phyloP scores from a whole-genome alignment of 2,888 invertebrate species.

The Parochlus steinenii region DNA sequence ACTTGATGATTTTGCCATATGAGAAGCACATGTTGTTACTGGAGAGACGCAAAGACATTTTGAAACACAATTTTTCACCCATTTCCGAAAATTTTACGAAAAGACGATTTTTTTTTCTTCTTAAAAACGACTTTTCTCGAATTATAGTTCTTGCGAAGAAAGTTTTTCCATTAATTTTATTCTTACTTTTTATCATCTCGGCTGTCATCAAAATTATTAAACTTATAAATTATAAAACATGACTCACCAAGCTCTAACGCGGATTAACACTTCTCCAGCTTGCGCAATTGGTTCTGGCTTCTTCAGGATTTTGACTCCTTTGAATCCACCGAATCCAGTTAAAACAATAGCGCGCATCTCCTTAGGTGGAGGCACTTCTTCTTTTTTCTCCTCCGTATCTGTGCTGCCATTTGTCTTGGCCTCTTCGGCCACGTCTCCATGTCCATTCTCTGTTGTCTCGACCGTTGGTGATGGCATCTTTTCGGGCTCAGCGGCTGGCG shows the following conservation, averaged over 20 bases:
- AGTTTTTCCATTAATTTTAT: too few species aligned
- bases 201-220: too few species aligned
- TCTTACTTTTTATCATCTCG: too few species aligned
- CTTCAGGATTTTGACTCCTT: conserved; percentile 67
- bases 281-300: conserved; percentile 55
- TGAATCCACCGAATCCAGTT: conserved; percentile 71
- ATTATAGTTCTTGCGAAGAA: too few species aligned
- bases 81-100: neutral
- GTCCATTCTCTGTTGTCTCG: conserved; percentile 25
- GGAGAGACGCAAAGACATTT: neutral
- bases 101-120: too few species aligned
- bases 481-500: conserved; percentile 33
- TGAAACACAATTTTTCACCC: neutral
- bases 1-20: too few species aligned
- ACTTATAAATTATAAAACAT: conserved; percentile 6
- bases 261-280: conserved; percentile 63
- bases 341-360: conserved; percentile 75
- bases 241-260: conserved; percentile 76
- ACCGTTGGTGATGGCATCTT: conserved; percentile 23
- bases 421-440: conserved; percentile 34
- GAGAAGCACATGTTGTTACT: too few species aligned
- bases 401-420: conserved; percentile 13
- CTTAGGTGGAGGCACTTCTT: conserved; percentile 45
- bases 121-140: too few species aligned
- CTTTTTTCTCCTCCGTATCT: conserved; percentile 32